A percentile compares a stretch with the other conserved stretches of the same genome.
Evolutionary conservation across 1,140 invertebrate genomes (phyloP).

Genomic region (Pseudomyrmex pallidus): DNA sequence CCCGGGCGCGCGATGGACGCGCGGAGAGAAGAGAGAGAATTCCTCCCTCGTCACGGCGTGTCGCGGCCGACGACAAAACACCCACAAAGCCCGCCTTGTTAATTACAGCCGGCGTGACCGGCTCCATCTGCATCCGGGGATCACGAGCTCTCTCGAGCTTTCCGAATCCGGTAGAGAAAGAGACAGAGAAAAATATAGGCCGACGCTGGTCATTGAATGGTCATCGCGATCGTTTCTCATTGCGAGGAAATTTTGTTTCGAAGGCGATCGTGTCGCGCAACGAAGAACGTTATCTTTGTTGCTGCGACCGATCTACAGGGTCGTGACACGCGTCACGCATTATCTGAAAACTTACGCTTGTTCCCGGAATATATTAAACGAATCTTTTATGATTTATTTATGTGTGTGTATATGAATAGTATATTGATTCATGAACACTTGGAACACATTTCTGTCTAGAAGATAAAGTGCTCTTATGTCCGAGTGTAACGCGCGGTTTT

Average conservation of each 20-base stretch:
- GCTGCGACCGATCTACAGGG: neutral
- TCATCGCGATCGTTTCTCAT: slow-evolving; percentile 59
- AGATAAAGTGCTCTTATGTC: no score
- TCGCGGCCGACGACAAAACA: slow-evolving; percentile 82
- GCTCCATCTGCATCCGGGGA: slow-evolving; percentile 72
- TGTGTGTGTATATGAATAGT: no score
- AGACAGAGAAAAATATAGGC: neutral
- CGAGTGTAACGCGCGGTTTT: no score
- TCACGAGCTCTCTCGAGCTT: slow-evolving; percentile 41
- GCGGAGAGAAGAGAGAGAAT: slow-evolving; percentile 69
- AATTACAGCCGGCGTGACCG: slow-evolving; percentile 78
- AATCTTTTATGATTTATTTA: no score
- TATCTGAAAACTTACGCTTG: neutral
- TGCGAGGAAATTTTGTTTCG: slow-evolving; percentile 5
- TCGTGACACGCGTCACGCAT: neutral
- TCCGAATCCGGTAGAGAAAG: slow-evolving; percentile 57
- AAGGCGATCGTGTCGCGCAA: neutral
- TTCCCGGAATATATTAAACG: no score
- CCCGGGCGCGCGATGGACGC: slow-evolving; percentile 58
- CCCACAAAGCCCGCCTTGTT: slow-evolving; percentile 83
- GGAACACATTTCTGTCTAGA: no score
- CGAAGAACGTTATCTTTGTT: slow-evolving; percentile 52
- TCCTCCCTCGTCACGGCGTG: slow-evolving; percentile 80
- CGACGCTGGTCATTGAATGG: slow-evolving; percentile 57
- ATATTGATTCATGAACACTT: no score